Base-by-base conservation (phyloP, 2,113 vertebrate genomes). In the Glareola pratincola region DNA sequence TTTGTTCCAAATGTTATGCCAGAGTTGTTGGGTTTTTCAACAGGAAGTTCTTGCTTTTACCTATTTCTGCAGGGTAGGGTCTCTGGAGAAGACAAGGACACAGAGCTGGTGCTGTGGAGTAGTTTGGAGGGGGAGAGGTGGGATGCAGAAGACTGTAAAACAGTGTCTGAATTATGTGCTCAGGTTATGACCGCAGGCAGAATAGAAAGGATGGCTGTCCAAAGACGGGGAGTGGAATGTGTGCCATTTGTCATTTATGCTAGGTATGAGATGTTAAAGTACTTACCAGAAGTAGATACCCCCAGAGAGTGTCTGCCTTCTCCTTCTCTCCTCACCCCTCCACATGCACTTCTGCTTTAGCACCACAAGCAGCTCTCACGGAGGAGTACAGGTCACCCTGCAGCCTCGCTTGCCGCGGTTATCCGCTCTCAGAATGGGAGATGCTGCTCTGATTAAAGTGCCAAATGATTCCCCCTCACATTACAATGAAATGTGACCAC, bases 401-500 rank as follows among this genome's bases (percentile, higher is more conserved):
- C 78, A 78, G 72, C 91, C 79, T 75, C 56, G 54, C 13, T 18
- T 43, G 60, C 93, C 37, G 7, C 7, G 30, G 66, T 39, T 89
- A 63, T 84, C 75, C 54, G 43, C 36, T 82, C 88, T 82, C 63
- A 71, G 77, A 74, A 45, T 30, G 48, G 82, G 87, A 86, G 90
- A 78, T 85, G 86, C 62, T 64, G 94, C 95, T 86, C 26, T 97
- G 92, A 97, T 97, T 92, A 87, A 96, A 97, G 94, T 97, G 96
- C 96, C 96, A 97, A 97, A 92, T 77, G 85, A 48, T 62, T 89
- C 75, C 54, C 69, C 12, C 96, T 97, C 78, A 51, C 53, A 37
- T 84, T 66, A 45, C 98, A 93, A 92, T 97, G 97, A 96, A 92
- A 95, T 92, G 94, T 97, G 97, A 97, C 92, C 90, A 66, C 85